These are phyloP conservation scores for Oreohelix idahoensis DNA, from an alignment of 1,140 invertebrate species.

Conservation along the genomic window DNA sequence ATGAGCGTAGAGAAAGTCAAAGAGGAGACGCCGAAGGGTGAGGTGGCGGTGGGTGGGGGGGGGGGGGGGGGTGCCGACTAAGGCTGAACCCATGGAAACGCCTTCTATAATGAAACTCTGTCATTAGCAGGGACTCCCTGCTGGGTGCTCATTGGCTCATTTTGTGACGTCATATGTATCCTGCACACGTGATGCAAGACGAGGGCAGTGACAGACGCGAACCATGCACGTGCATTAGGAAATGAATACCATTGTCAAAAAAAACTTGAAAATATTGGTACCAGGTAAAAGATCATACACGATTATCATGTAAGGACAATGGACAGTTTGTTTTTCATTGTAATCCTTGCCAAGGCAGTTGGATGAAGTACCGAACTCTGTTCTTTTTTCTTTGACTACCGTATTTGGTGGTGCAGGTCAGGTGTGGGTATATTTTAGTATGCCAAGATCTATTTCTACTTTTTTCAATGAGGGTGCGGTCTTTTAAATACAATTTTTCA, in stretches of 20 bases:
- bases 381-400: too few species aligned
- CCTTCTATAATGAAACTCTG: conserved; percentile 1
- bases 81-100: conserved; percentile 10
- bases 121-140: conserved; percentile 20
- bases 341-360: too few species aligned
- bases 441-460: too few species aligned
- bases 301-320: background rate
- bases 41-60: background rate
- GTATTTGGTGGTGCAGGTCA: too few species aligned
- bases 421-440: too few species aligned
- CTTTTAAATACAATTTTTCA: too few species aligned
- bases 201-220: background rate
- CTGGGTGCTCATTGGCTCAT: conserved; percentile 14
- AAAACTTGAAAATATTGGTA: too few species aligned
- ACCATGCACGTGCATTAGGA: background rate
- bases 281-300: background rate
- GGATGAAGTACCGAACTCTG: too few species aligned
- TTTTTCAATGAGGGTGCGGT: too few species aligned
- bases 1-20: background rate
- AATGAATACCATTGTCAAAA: conserved; percentile 10
- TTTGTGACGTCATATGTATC: conserved; percentile 28
- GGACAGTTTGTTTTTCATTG: background rate
- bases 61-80: too few species aligned
- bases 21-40: too few species aligned
- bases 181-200: background rate